Conservation (phyloP, 2,797 vertebrate genomes). For the Zalophus californianus region DNA sequence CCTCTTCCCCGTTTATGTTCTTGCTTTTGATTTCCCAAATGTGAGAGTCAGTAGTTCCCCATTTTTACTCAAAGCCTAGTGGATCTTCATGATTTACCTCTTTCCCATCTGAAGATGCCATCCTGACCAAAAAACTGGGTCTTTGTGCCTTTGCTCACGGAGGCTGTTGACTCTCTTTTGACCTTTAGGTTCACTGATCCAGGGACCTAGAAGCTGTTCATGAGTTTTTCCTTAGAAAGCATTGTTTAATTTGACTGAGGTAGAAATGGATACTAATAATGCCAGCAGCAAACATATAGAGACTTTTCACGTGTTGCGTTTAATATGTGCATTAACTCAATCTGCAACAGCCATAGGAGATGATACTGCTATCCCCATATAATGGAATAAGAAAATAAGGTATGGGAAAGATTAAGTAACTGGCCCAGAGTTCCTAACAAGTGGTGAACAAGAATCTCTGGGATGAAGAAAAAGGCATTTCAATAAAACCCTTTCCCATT, state of each 20-base stretch:
- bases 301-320: background rate
- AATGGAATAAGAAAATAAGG: slow-evolving; percentile 28
- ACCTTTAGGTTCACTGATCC: background rate
- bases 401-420: background rate
- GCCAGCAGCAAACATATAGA: background rate
- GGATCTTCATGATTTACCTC: background rate
- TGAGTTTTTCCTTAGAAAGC: background rate
- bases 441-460: background rate
- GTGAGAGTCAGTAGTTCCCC: background rate
- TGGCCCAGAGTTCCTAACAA: background rate
- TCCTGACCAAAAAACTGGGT: background rate
- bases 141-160: background rate
- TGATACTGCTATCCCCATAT: background rate
- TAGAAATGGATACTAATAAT: background rate
- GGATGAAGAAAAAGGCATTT: slow-evolving; percentile 33
- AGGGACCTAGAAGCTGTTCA: background rate
- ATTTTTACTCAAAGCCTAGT: background rate
- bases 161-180: background rate
- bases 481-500: background rate
- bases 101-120: background rate
- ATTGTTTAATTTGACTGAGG: background rate
- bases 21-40: slow-evolving; percentile 18
- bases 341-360: background rate
- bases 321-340: background rate
- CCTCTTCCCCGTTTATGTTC: background rate